Evolutionary conservation across 2,888 invertebrate genomes (phyloP).

Genomic region (Homarus gammarus): DNA sequence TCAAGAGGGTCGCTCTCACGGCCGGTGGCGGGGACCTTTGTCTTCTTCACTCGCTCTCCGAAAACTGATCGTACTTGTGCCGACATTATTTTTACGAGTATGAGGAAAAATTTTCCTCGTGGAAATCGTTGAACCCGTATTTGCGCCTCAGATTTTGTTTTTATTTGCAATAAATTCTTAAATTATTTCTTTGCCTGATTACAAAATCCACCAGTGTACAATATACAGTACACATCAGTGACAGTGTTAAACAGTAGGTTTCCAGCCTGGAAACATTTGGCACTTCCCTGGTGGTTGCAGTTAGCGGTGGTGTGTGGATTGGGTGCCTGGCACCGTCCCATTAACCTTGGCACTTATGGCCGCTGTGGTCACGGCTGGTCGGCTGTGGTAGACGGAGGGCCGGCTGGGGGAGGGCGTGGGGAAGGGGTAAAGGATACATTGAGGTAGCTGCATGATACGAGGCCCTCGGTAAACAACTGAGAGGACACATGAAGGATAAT

Average conservation of each 20-base stretch:
- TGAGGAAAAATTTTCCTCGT: no score
- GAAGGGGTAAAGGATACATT: not conserved
- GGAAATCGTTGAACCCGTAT: no score
- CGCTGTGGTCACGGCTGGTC: constrained; percentile 32
- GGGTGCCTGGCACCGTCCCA: constrained; percentile 35
- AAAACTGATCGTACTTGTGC: not conserved
- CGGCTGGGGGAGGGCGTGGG: not conserved
- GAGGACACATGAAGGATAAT: not conserved
- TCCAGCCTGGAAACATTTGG: not conserved
- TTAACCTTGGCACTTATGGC: constrained; percentile 43
- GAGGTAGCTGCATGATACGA: not conserved
- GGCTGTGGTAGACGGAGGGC: constrained; percentile 18
- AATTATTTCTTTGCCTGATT: no score
- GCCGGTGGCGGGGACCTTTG: not conserved
- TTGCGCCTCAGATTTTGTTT: no score
- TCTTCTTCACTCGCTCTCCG: not conserved
- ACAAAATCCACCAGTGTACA: no score
- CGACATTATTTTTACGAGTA: no score
- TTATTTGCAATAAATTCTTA: no score
- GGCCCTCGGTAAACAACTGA: not conserved
- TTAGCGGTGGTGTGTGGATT: constrained; percentile 38
- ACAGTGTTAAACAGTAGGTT: no score
- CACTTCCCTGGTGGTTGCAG: constrained; percentile 16
- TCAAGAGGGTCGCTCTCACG: not conserved
- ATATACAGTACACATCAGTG: no score